phyloP scores from a whole-genome alignment of 2,888 invertebrate species.

The Nomada flava region DNA sequence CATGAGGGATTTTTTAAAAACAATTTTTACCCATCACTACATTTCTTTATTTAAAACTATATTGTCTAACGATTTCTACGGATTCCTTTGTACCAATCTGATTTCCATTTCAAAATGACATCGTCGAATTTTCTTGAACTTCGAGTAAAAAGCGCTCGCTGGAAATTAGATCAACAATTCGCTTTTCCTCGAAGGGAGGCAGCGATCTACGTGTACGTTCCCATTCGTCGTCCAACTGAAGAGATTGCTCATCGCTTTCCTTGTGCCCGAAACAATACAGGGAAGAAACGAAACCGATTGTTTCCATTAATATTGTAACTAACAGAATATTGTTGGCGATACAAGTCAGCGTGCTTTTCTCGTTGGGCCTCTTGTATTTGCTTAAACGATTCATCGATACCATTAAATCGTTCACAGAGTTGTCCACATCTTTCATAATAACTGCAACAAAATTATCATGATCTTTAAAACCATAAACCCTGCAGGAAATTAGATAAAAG shows the following conservation, averaged over 20 bases:
- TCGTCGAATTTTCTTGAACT: background rate
- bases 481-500: background rate
- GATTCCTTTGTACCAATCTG: too few relatives aligned
- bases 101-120: background rate
- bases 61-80: background rate
- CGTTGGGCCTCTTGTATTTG: conserved; percentile 32
- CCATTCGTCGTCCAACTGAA: conserved; percentile 17
- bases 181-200: background rate
- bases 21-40: background rate
- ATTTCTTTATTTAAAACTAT: background rate
- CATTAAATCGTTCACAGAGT: conserved; percentile 60
- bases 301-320: conserved; percentile 72
- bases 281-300: conserved; percentile 61
- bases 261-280: conserved; percentile 44
- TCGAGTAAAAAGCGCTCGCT: background rate
- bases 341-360: conserved; percentile 57
- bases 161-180: background rate
- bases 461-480: background rate
- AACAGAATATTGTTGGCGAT: conserved; percentile 73
- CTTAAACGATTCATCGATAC: conserved; percentile 65
- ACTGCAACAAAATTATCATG: conserved; percentile 27
- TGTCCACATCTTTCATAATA: conserved; percentile 31
- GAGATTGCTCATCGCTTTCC: conserved; percentile 13
- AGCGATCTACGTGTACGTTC: conserved; percentile 3
- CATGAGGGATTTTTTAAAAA: background rate